phyloP scores from a whole-genome alignment of 2,888 invertebrate genomes.

The Tupiocoris notatus region DNA sequence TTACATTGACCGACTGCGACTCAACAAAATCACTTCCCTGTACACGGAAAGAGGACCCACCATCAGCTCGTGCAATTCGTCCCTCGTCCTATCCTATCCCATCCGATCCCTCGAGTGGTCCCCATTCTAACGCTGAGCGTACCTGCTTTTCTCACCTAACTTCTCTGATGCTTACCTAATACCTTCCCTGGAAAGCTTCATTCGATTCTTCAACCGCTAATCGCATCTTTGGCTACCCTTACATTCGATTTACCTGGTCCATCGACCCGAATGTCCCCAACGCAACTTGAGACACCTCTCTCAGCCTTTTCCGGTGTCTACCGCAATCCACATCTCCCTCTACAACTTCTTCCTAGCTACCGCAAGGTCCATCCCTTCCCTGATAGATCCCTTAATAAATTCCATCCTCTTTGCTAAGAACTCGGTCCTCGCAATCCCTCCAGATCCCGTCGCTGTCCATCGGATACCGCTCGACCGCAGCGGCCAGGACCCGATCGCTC shows the following conservation, averaged over 20 bases:
- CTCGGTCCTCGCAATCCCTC: background rate
- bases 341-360: slow-evolving; percentile 18
- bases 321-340: slow-evolving; percentile 4
- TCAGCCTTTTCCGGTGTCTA: background rate
- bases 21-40: slow-evolving; percentile 40
- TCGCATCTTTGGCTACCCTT: slow-evolving; percentile 33
- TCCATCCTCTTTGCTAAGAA: slow-evolving; percentile 5
- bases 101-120: background rate
- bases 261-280: slow-evolving; percentile 14
- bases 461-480: slow-evolving; percentile 1
- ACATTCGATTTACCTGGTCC: slow-evolving; percentile 41
- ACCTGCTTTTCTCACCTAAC: background rate
- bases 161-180: background rate
- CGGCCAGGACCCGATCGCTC: slow-evolving; percentile 17
- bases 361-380: slow-evolving; percentile 23
- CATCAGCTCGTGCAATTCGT: too few species aligned
- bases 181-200: slow-evolving; percentile 5
- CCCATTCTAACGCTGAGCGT: too few species aligned
- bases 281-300: too few species aligned
- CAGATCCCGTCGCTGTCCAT: background rate
- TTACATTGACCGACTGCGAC: slow-evolving; percentile 42
- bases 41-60: too few species aligned
- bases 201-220: slow-evolving; percentile 44
- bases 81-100: background rate
- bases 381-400: slow-evolving; percentile 20